Percentiles rank a stretch among this genome's conserved stretches.
Conservation (phyloP, 2,797 vertebrate species). For the Miopithecus talapoin region DNA sequence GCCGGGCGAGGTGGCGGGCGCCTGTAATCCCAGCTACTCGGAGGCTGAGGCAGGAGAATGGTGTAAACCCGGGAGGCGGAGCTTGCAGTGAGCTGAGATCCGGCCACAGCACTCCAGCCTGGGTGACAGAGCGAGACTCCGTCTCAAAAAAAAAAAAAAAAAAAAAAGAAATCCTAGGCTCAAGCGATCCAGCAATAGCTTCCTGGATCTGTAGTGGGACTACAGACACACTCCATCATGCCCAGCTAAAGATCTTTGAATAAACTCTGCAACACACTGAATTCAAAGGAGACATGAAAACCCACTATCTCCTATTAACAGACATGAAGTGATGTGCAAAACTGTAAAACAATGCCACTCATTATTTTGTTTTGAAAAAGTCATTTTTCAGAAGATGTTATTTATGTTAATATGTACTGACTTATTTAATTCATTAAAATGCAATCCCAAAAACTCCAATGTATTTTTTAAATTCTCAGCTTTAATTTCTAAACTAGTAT, state of each 20-base stretch:
- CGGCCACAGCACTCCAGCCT: no score
- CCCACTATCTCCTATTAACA: background rate
- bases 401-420: background rate
- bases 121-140: no score
- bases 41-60: no score
- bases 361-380: background rate
- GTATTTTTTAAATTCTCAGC: background rate
- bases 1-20: no score
- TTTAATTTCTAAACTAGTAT: background rate
- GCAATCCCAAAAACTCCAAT: background rate
- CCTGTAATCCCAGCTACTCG: no score
- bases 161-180: no score
- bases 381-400: background rate
- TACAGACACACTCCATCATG: no score
- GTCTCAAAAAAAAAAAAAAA: no score
- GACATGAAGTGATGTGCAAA: background rate
- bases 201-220: no score
- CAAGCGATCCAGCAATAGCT: no score
- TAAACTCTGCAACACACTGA: background rate
- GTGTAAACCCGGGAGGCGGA: no score
- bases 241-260: background rate
- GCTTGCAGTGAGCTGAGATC: no score
- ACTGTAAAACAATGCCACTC: background rate
- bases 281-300: background rate
- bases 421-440: background rate